Evolutionary conservation across 1,140 invertebrate genomes (phyloP), one percentile per base, ranked within the genome.

Genomic region (Holcopasites calliopsidis): DNA sequence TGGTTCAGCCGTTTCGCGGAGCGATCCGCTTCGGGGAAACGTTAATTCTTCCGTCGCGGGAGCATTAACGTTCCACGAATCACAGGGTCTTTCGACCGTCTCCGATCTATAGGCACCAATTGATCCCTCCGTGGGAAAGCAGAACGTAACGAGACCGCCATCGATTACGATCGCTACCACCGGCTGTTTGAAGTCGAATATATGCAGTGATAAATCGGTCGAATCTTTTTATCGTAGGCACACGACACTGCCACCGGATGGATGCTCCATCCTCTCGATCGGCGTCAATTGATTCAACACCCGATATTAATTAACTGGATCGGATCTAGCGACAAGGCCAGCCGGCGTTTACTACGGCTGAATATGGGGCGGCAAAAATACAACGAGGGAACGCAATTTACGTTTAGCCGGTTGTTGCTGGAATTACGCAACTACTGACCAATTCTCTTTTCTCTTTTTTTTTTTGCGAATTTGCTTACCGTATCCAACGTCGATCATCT

Each of bases 401-500:
- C 69, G 21, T 47, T 50, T 64, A 21, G 47, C 33, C 33, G 13
- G 44, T 40, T 49, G 57, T n/a, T n/a, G n/a, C 35, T 62, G 31
- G 54, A 65, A 65, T 65, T 64, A 42, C 38, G 71, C 49, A 65
- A 74, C 38, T 64, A 13, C 1, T 28, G 31, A 4, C 4, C 42
- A 31, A 18, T 28, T 33, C 38, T 23, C 18, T 38, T 23, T 69
- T 23, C 33, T 61, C 11, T 23, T 7, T 50, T 26, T 6, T 28
- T 44, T 42, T 42, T 10, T 13, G 18, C 28, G 21, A 52, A 42
- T 55, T 57, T 3, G 78, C 87, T 89, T 77, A 86, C 90, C 90
- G 62, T 89, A 84, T 77, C 90, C 90, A 38, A 90, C 83, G 42
- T 88, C 86, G 35, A 89, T 85, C 55, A 88, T 86, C 79, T 85